A percentile compares a stretch with the other conserved stretches of the same genome.
Conservation (phyloP, 2,113 vertebrate species). For the Laterallus jamaicensis region DNA sequence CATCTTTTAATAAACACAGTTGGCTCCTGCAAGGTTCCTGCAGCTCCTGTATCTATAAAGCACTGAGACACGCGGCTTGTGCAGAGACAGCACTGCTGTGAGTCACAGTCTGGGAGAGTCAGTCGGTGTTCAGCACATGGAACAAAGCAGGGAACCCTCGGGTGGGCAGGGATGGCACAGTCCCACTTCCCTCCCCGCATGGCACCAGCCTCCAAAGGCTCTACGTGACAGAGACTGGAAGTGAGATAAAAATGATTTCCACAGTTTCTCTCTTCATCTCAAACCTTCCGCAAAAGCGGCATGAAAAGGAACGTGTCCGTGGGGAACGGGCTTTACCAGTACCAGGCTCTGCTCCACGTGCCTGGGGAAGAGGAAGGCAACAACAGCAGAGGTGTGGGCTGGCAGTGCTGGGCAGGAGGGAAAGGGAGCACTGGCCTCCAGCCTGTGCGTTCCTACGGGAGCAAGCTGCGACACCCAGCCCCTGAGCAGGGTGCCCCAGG, state of each 20-base stretch:
- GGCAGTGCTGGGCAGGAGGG: background rate
- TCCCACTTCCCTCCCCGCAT: background rate
- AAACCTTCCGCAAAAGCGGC: background rate
- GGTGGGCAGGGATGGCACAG: conserved; percentile 52
- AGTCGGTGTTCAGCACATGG: conserved; percentile 26
- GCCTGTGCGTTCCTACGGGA: background rate
- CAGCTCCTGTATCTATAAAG: conserved; percentile 18
- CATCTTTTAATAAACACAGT: conserved; percentile 60
- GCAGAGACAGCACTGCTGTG: conserved; percentile 21
- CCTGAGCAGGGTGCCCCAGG: background rate
- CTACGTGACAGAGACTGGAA: background rate
- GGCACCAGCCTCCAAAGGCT: background rate
- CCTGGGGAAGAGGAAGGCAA: background rate
- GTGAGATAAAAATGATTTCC: background rate
- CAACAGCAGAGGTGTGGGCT: background rate
- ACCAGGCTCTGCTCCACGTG: background rate
- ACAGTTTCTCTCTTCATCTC: background rate
- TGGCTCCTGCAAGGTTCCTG: conserved; percentile 21
- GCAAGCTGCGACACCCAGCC: background rate
- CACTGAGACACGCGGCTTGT: background rate
- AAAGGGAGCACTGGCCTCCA: background rate
- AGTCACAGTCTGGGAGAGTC: conserved; percentile 53
- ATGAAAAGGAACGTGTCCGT: background rate
- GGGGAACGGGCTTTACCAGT: background rate
- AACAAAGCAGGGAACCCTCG: conserved; percentile 51